A percentile compares a stretch with the other conserved stretches of the same genome.
Conservation (phyloP, 2,888 invertebrate species). For the Orchestes rusci region DNA sequence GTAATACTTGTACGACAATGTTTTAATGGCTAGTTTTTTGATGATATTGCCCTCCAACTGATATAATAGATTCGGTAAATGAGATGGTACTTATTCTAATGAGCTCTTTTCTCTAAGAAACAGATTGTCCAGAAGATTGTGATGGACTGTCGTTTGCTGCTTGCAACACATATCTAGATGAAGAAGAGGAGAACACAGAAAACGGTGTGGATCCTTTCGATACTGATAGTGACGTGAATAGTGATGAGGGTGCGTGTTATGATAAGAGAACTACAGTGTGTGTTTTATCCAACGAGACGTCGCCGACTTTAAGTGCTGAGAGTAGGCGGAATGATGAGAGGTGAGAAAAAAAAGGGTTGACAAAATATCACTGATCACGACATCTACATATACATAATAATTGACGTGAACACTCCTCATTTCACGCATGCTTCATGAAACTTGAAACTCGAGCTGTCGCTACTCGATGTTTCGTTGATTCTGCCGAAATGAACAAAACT, state of each 20-base stretch:
- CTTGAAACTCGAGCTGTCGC: no score
- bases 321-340: no score
- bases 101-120: slow-evolving; percentile 49
- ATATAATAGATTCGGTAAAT: no score
- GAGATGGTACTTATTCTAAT: slow-evolving; percentile 4
- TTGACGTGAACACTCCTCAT: no score
- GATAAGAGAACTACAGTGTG: slow-evolving; percentile 24
- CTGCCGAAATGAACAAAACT: no score
- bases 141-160: slow-evolving; percentile 63
- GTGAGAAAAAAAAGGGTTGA: no score
- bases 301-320: slow-evolving; percentile 15
- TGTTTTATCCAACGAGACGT: slow-evolving; percentile 18
- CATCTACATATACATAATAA: background rate
- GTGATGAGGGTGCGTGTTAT: slow-evolving; percentile 31
- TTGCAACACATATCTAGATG: slow-evolving; percentile 64
- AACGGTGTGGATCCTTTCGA: slow-evolving; percentile 74
- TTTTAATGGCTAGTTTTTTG: no score
- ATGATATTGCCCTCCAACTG: no score
- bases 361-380: no score
- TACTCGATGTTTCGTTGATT: no score
- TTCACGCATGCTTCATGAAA: no score
- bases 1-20: no score
- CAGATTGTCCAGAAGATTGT: slow-evolving; percentile 59
- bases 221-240: slow-evolving; percentile 68
- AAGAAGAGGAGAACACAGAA: slow-evolving; percentile 62